These are phyloP conservation scores for Pheosia tremula DNA, from an alignment of 2,888 invertebrate species.

Conservation along the genomic window DNA sequence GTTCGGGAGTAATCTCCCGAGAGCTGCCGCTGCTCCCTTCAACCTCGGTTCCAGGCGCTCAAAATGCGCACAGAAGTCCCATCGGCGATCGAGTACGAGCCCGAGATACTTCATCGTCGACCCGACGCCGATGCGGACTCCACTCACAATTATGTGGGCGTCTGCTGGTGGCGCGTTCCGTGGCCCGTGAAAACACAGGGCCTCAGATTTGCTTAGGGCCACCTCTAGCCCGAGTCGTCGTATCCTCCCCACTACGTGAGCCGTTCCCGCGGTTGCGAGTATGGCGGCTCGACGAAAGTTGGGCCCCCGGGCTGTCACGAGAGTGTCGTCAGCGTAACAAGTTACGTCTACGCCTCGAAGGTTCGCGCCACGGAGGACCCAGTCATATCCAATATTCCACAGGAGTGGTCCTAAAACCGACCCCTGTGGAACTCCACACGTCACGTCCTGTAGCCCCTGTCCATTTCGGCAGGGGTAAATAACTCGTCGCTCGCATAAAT, in stretches of 20 bases:
- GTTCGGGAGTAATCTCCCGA: background rate
- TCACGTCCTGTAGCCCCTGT: background rate
- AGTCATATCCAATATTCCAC: conserved; percentile 8
- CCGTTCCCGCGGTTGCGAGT: background rate
- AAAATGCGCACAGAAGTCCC: too few relatives aligned
- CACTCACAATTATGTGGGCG: too few relatives aligned
- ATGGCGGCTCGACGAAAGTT: background rate
- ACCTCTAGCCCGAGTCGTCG: background rate
- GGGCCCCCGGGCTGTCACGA: conserved; percentile 19
- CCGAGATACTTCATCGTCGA: too few relatives aligned
- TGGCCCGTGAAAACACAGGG: background rate
- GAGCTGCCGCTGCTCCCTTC: background rate
- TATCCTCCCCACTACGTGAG: too few relatives aligned
- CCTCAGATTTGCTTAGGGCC: background rate
- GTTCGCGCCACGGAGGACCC: too few relatives aligned
- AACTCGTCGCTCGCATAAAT: background rate
- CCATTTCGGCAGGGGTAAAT: too few relatives aligned
- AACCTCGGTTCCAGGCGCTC: too few relatives aligned
- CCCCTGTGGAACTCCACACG: conserved; percentile 6
- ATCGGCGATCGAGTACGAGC: too few relatives aligned
- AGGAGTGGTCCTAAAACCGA: conserved; percentile 7
- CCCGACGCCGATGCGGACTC: too few relatives aligned
- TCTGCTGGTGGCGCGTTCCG: background rate
- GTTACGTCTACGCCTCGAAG: conserved; percentile 11
- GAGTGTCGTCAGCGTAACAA: conserved; percentile 30